Evolutionary conservation across 2,113 vertebrate genomes (phyloP).

Genomic region (Dipodomys ordii): DNA sequence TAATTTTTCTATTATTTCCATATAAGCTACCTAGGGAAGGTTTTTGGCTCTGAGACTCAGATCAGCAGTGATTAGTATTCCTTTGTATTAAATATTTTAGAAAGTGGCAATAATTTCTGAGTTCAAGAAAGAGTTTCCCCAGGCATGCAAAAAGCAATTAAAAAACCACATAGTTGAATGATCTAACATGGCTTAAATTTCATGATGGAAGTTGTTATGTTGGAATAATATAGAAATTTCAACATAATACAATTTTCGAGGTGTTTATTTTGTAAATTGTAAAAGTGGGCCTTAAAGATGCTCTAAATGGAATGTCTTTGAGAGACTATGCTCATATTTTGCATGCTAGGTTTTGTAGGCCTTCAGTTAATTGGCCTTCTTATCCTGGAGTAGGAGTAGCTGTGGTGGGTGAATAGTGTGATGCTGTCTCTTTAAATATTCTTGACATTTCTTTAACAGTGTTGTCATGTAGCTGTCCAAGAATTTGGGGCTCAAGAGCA

Average conservation of each 20-base stretch:
- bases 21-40: constrained; percentile 11
- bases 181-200: constrained; percentile 68
- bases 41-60: constrained; percentile 56
- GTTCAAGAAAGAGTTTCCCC: constrained; percentile 61
- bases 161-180: constrained; percentile 70
- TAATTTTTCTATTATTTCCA: constrained; percentile 42
- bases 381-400: neutral
- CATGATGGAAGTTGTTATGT: constrained; percentile 45
- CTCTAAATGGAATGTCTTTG: neutral
- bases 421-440: neutral
- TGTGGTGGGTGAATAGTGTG: rapidly evolving
- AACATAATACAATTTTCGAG: constrained; percentile 8
- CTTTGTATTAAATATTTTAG: constrained; percentile 69
- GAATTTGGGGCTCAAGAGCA: neutral
- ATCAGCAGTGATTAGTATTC: constrained; percentile 44
- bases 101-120: constrained; percentile 65
- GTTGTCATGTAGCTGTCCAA: neutral
- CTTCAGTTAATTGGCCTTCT: neutral
- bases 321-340: neutral
- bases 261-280: constrained; percentile 10
- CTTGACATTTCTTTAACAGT: neutral
- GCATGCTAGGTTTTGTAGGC: neutral
- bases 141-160: constrained; percentile 78
- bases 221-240: constrained; percentile 47
- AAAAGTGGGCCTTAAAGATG: constrained; percentile 7